Evolutionary conservation across 2,888 invertebrate species (phyloP), one percentile per base, ranked within the genome.

Genomic region (Epinotia nisella): DNA sequence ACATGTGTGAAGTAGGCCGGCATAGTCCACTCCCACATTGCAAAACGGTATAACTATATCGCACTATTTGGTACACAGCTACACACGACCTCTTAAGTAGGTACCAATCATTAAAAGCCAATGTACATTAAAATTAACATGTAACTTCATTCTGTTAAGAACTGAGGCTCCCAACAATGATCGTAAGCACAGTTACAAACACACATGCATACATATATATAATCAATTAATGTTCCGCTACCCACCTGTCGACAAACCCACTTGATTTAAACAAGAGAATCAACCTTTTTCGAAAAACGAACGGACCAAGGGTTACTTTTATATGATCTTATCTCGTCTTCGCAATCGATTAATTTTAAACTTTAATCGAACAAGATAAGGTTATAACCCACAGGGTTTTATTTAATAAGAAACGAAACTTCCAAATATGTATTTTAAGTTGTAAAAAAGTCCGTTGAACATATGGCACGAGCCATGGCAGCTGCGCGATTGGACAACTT

Each of bases 401-500:
- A 10, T 39, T 39, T 10, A 10, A 35, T 65, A 55, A 65, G 7
- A 55, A 65, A 35, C 39, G 17, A 65, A 9, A 39, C 39, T 53
- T 65, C 11, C 19, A 65, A 21, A 65, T 65, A 15, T 55, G 11
- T n/a, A 15, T 39, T 55, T 65, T 21, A 53, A n/a, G 17, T 41
- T 17, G 62, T 70, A 72, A 74, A 74, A 66, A 60, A 66, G 35
- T 72, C 82, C 81, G 45, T 83, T 81, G 77, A 79, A 79, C 78
- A 80, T 83, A 82, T 80, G 83, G 90, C 91, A 90, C 91, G 91
- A 87, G 91, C 87, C 81, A 60, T 73, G 73, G 78, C 85, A 83
- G 80, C 88, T 89, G 89, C 84, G 84, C 79, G 87, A 90, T 87
- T 87, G 86, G 80, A 55, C 76, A 76, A 76, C 78, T 87, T 88